A percentile compares a stretch with the other conserved stretches of the same genome.
phyloP scores from a whole-genome alignment of 92 coral and sea anemone species.

The Anthopleura xanthogrammica region DNA sequence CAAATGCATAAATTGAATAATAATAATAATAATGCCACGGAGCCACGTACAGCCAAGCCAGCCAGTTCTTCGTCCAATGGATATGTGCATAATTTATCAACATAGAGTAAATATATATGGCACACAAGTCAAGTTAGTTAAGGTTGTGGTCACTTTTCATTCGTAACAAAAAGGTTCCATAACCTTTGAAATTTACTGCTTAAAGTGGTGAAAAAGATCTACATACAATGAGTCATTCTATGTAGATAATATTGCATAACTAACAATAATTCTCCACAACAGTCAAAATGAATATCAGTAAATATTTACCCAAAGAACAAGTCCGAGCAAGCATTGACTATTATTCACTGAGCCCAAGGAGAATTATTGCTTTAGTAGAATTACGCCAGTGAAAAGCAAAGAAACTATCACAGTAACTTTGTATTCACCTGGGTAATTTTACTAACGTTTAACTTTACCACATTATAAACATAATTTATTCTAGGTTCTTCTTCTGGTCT shows the following conservation, averaged over 20 bases:
- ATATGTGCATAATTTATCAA: background rate
- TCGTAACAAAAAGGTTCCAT: background rate
- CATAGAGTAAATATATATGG: background rate
- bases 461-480: too few species aligned
- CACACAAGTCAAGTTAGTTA: background rate
- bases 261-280: background rate
- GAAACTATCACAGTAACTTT: background rate
- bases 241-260: background rate
- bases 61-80: background rate
- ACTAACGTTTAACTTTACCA: background rate
- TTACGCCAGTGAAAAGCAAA: background rate
- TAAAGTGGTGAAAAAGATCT: background rate
- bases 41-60: background rate
- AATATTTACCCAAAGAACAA: background rate
- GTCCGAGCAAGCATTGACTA: background rate
- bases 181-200: background rate
- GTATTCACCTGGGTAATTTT: background rate
- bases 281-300: background rate
- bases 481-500: background rate
- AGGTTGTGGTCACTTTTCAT: background rate
- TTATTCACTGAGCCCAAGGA: too few species aligned
- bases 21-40: background rate
- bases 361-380: background rate
- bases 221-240: background rate
- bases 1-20: too few species aligned